A percentile compares a stretch with the other conserved stretches of the same genome.
Evolutionary conservation across 2,113 vertebrate species (phyloP).

Genomic region (Shinisaurus crocodilurus): DNA sequence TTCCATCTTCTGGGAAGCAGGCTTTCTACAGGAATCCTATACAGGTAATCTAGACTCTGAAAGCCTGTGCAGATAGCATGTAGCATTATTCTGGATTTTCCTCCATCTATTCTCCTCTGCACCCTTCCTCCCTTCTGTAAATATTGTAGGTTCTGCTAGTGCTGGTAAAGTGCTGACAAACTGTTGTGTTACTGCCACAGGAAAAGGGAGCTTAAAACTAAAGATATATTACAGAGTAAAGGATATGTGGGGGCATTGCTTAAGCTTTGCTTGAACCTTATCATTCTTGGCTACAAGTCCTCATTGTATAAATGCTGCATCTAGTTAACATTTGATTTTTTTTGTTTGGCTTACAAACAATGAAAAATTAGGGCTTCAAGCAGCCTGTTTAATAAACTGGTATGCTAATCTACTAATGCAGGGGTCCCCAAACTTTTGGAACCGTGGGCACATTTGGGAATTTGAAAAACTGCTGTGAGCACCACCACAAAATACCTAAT

Average conservation of each 20-base stretch:
- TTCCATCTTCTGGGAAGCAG: constrained; percentile 93
- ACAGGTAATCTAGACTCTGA: constrained; percentile 73
- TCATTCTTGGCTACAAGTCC: background rate
- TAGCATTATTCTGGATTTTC: background rate
- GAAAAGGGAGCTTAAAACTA: background rate
- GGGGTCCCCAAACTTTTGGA: too few species aligned
- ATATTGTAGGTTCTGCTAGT: background rate
- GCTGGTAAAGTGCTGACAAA: background rate
- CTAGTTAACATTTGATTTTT: background rate
- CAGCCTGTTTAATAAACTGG: background rate
- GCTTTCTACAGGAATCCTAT: constrained; percentile 98
- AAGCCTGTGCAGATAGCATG: background rate
- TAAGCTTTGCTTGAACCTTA: background rate
- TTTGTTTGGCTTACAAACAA: background rate
- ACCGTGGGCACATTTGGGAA: background rate
- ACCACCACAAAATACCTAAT: too few species aligned
- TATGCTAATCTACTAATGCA: background rate
- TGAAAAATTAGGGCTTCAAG: background rate
- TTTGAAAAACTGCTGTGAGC: too few species aligned
- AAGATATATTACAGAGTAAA: background rate
- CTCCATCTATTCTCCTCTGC: background rate
- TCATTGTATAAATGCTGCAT: background rate
- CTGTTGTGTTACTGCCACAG: background rate
- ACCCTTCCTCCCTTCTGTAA: background rate
- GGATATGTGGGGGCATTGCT: too few species aligned